phyloP scores from a whole-genome alignment of 2,113 vertebrate species.

The Osmerus mordax region DNA sequence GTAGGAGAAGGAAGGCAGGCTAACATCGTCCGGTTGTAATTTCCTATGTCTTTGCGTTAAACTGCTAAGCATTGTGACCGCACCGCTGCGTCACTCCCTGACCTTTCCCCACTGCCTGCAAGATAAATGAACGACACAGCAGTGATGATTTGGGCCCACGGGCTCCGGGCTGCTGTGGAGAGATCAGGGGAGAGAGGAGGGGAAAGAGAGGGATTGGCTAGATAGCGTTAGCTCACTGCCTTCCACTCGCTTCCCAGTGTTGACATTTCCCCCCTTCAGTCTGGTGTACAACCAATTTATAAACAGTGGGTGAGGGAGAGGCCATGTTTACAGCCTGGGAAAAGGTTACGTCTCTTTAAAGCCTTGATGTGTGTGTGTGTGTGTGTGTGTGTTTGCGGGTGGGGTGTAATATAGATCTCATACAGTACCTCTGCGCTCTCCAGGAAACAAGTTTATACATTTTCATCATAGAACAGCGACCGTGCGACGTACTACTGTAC shows the following conservation, averaged over 20 bases:
- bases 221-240: conserved; percentile 11
- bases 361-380: conserved; percentile 18
- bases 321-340: conserved; percentile 56
- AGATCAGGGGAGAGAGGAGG: neutral
- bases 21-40: conserved; percentile 37
- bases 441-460: conserved; percentile 34
- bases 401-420: conserved; percentile 44
- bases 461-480: conserved; percentile 32
- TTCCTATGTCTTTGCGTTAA: conserved; percentile 51
- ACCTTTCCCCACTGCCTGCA: conserved; percentile 62
- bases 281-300: conserved; percentile 52
- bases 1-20: conserved; percentile 31
- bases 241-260: conserved; percentile 31
- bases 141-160: conserved; percentile 54
- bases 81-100: conserved; percentile 40
- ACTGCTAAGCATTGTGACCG: conserved; percentile 40
- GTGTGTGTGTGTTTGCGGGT: no score
- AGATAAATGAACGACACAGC: conserved; percentile 59
- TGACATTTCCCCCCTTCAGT: conserved; percentile 54
- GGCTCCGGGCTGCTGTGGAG: conserved; percentile 12
- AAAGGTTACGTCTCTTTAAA: conserved; percentile 59
- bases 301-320: conserved; percentile 58
- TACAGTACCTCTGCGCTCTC: conserved; percentile 20
- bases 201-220: neutral
- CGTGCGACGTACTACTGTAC: no score